A percentile compares a stretch with the other conserved stretches of the same genome.
Evolutionary conservation across 2,888 invertebrate species (phyloP).

Genomic region (Pseudococcus viburni): DNA sequence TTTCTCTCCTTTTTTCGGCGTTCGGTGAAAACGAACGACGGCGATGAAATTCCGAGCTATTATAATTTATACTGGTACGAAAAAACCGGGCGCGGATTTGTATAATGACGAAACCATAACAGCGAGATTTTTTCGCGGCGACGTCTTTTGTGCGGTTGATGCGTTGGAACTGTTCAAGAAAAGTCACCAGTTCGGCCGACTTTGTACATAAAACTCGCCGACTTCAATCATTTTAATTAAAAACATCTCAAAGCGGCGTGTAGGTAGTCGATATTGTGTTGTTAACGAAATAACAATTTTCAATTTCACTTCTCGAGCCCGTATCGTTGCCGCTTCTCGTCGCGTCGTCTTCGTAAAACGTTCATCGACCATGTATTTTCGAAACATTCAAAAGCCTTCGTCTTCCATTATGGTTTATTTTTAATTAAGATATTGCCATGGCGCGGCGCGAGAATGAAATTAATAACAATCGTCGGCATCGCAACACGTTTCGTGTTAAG

Average conservation of each 20-base stretch:
- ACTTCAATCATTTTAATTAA: conserved; percentile 37
- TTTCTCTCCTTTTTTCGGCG: neutral
- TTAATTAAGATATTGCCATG: conserved; percentile 26
- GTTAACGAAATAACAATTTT: conserved; percentile 41
- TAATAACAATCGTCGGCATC: conserved; percentile 4
- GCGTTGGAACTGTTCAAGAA: neutral
- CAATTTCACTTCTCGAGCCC: conserved; percentile 7
- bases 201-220: neutral
- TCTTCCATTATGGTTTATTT: conserved; percentile 14
- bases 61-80: neutral
- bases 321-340: neutral
- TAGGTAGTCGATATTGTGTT: conserved; percentile 11
- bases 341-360: neutral
- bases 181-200: neutral
- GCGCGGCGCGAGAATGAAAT: neutral
- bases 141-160: neutral
- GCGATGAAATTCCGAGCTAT: neutral
- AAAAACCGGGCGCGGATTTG: neutral
- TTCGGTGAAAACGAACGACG: neutral
- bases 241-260: conserved; percentile 23
- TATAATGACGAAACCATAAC: neutral
- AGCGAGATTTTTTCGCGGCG: neutral
- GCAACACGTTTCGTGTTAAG: neutral
- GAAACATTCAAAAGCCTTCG: neutral
- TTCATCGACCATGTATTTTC: neutral